These are phyloP conservation scores for Drosophila macrospina DNA, from an alignment of 2,888 invertebrate genomes.

Conservation along the genomic window DNA sequence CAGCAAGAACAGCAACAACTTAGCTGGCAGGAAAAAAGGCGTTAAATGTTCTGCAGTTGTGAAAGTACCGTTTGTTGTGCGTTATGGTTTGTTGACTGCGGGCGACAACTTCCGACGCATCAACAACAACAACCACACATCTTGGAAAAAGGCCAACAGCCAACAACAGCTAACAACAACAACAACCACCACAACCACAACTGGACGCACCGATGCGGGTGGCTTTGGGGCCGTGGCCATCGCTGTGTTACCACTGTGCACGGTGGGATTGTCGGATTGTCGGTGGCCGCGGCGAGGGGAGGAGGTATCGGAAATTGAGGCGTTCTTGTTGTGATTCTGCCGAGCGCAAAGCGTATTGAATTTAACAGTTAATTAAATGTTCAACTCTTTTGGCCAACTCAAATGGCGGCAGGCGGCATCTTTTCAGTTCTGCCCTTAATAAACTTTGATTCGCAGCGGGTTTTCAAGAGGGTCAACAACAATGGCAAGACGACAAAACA, in stretches of 20 bases:
- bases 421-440: constrained; percentile 21
- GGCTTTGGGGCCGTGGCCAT: constrained; percentile 29
- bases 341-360: constrained; percentile 70
- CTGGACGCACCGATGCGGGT: constrained; percentile 72
- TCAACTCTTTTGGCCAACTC: constrained; percentile 53
- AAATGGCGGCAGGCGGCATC: constrained; percentile 15
- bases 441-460: constrained; percentile 53
- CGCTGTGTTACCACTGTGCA: constrained; percentile 6
- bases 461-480: constrained; percentile 4
- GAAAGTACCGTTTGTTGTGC: constrained; percentile 72
- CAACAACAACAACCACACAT: constrained; percentile 23
- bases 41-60: constrained; percentile 73
- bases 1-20: constrained; percentile 22
- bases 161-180: constrained; percentile 26
- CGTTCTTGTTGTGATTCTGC: constrained; percentile 33
- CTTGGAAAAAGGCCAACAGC: constrained; percentile 40
- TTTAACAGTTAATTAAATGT: constrained; percentile 82
- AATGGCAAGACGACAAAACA: constrained; percentile 42
- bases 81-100: constrained; percentile 79
- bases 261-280: background rate
- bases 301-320: constrained; percentile 38
- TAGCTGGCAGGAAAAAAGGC: constrained; percentile 54
- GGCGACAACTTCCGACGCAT: constrained; percentile 79
- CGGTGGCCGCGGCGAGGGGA: too few relatives aligned
- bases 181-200: constrained; percentile 17